Conservation (phyloP, 1,140 invertebrate genomes). For the Colletes gigas region DNA sequence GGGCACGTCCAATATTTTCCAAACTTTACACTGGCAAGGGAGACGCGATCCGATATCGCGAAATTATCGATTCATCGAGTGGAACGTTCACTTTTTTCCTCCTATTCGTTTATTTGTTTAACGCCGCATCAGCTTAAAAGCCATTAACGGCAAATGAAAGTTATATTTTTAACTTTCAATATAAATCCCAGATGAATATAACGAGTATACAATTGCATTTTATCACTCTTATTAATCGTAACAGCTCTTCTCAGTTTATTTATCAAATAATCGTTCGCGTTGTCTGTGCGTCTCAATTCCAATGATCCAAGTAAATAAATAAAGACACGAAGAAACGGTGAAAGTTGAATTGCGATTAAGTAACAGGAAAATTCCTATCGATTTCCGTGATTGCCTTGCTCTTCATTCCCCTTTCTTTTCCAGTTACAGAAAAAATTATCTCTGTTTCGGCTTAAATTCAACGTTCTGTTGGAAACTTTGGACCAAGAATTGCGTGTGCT, state of each 20-base stretch:
- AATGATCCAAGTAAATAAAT: background rate
- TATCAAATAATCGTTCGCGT: no score
- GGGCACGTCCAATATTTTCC: background rate
- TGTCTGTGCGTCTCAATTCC: no score
- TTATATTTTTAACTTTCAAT: no score
- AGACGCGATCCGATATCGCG: no score
- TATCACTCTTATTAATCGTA: background rate
- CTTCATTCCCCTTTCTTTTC: background rate
- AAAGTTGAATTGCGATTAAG: background rate
- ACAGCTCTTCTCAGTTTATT: background rate
- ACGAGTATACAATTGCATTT: no score
- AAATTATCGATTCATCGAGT: no score
- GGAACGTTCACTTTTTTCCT: no score
- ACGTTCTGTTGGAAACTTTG: background rate
- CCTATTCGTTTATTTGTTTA: no score
- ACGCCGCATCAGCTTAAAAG: no score
- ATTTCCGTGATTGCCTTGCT: background rate
- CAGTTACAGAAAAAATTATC: background rate
- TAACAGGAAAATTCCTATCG: constrained; percentile 6
- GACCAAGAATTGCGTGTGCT: background rate
- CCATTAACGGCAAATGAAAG: no score
- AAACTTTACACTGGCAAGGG: background rate
- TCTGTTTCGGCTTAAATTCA: background rate
- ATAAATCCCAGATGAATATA: no score
- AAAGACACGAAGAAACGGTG: background rate